Percentiles rank a stretch among this genome's conserved stretches.
phyloP scores from a whole-genome alignment of 1,140 invertebrate genomes.

The Paraescarpia echinospica region DNA sequence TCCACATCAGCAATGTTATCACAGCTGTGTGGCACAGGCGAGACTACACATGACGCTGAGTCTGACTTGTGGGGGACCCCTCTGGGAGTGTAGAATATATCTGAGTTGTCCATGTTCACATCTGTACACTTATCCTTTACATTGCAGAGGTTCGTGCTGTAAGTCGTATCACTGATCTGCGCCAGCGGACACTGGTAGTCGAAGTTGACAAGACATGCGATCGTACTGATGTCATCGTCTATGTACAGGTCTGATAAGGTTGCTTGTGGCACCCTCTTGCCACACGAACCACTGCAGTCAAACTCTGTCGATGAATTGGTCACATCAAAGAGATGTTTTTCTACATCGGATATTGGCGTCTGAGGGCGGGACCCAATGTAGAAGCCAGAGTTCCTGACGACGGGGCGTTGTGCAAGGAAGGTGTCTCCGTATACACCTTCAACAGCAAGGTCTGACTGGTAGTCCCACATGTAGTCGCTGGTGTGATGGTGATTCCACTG shows the following conservation, averaged over 20 bases:
- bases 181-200: neutral
- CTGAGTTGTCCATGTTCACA: neutral
- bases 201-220: neutral
- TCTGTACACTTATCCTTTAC: neutral
- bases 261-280: neutral
- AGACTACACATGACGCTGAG: neutral
- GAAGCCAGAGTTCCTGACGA: neutral
- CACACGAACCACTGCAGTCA: neutral
- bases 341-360: neutral
- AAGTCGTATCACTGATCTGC: neutral
- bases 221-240: neutral
- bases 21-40: neutral
- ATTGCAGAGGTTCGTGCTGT: neutral
- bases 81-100: neutral
- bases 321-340: neutral
- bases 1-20: neutral
- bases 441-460: slow-evolving; percentile 17
- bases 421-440: neutral
- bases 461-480: slow-evolving; percentile 24
- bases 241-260: neutral
- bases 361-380: neutral
- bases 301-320: neutral
- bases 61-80: neutral
- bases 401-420: slow-evolving; percentile 8
- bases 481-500: neutral